phyloP scores from a whole-genome alignment of 1,140 invertebrate species.

The Drosophila equinoxialis region DNA sequence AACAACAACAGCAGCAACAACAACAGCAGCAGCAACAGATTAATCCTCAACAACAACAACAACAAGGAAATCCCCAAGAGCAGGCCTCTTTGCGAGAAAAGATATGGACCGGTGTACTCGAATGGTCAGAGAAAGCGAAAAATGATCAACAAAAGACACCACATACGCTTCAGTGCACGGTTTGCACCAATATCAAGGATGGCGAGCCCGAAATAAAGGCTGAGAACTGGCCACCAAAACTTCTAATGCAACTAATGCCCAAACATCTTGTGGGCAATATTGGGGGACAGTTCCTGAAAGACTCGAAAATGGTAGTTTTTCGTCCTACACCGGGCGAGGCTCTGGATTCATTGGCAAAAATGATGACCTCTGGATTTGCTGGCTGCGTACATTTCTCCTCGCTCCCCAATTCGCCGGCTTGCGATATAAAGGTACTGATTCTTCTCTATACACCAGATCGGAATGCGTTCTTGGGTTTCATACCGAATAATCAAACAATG shows the following conservation, averaged over 20 bases:
- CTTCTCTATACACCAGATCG: constrained; percentile 95
- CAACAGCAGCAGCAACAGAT: constrained; percentile 50
- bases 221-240: constrained; percentile 94
- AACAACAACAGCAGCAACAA: too few species aligned
- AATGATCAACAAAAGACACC: constrained; percentile 90
- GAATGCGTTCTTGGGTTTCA: constrained; percentile 95
- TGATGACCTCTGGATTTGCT: constrained; percentile 95
- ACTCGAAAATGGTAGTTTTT: constrained; percentile 92
- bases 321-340: constrained; percentile 85
- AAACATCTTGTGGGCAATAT: constrained; percentile 94
- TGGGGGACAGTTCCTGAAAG: constrained; percentile 92
- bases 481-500: constrained; percentile 95
- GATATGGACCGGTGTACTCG: constrained; percentile 94
- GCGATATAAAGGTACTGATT: constrained; percentile 96
- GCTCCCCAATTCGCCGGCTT: constrained; percentile 85
- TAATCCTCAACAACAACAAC: constrained; percentile 20
- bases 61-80: constrained; percentile 63
- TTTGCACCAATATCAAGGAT: constrained; percentile 90
- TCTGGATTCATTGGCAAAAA: constrained; percentile 89
- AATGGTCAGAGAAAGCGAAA: constrained; percentile 95
- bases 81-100: constrained; percentile 64
- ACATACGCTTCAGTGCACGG: constrained; percentile 92
- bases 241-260: constrained; percentile 97
- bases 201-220: constrained; percentile 95
- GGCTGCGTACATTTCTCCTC: constrained; percentile 95